These are phyloP conservation scores for Microcebus lehilahytsara DNA, from an alignment of 2,113 vertebrate genomes.

Conservation along the genomic window DNA sequence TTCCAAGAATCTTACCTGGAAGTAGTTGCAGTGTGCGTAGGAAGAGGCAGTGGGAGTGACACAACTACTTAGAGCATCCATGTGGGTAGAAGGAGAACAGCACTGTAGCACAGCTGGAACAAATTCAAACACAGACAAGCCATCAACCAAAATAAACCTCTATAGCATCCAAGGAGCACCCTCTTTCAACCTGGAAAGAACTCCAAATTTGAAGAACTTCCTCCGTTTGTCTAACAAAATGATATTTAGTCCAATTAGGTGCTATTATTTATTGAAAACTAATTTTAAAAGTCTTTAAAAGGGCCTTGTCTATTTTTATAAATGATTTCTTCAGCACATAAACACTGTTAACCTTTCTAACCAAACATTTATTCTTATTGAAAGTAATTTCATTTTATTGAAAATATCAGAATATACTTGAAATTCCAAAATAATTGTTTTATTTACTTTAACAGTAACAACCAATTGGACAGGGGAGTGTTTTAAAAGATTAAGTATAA, in stretches of 20 bases:
- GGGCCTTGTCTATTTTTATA: not conserved
- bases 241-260: not conserved
- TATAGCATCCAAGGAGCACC: not conserved
- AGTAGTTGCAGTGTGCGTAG: slow-evolving; percentile 79
- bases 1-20: slow-evolving; percentile 79
- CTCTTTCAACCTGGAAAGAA: not conserved
- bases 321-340: slow-evolving; percentile 36
- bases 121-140: slow-evolving; percentile 55
- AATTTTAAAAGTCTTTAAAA: slow-evolving; percentile 31
- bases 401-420: slow-evolving; percentile 42
- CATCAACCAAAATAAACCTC: not conserved
- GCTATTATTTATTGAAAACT: slow-evolving; percentile 45
- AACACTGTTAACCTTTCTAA: slow-evolving; percentile 41
- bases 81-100: slow-evolving; percentile 71
- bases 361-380: slow-evolving; percentile 31
- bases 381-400: slow-evolving; percentile 45
- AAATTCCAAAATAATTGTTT: slow-evolving; percentile 49
- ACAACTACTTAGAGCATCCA: slow-evolving; percentile 70
- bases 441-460: slow-evolving; percentile 37
- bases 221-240: slow-evolving; percentile 3
- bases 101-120: slow-evolving; percentile 77
- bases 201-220: not conserved
- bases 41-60: slow-evolving; percentile 73
- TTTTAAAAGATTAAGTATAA: slow-evolving; percentile 42
- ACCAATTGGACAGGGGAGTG: not conserved